Percentiles rank a stretch among this genome's conserved stretches.
Conservation (phyloP, 1,140 invertebrate species). For the Hestina assimilis region DNA sequence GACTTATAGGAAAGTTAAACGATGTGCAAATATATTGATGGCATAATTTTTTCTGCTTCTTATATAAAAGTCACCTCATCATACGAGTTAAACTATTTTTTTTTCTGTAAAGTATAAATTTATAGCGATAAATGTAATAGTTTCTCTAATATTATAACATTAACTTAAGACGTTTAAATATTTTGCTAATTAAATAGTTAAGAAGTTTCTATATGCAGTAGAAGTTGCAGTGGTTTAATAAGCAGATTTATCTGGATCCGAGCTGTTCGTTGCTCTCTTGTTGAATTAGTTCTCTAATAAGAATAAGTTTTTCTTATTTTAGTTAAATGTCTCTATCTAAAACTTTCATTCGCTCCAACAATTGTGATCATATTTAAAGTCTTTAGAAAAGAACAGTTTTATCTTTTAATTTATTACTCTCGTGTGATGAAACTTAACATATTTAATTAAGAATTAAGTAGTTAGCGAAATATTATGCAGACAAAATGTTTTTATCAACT, state of each 20-base stretch:
- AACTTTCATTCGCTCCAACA: neutral
- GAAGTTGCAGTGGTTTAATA: slow-evolving; percentile 16
- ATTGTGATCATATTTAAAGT: neutral
- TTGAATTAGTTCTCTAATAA: slow-evolving; percentile 24
- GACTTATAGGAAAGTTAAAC: too few species aligned
- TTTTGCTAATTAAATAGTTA: neutral
- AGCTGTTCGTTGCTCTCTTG: slow-evolving; percentile 8
- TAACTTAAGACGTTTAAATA: neutral
- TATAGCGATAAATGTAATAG: too few species aligned
- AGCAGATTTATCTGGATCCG: slow-evolving; percentile 19
- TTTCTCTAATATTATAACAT: too few species aligned
- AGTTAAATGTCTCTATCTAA: slow-evolving; percentile 13
- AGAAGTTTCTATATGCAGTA: slow-evolving; percentile 9
- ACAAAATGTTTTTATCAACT: too few species aligned
- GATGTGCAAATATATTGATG: too few species aligned
- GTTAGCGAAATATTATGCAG: too few species aligned
- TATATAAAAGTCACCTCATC: too few species aligned
- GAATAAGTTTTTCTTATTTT: slow-evolving; percentile 21
- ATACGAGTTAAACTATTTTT: too few species aligned
- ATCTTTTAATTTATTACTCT: neutral
- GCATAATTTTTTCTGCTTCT: too few species aligned
- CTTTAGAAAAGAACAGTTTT: neutral
- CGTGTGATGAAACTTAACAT: too few species aligned
- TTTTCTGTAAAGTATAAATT: too few species aligned
- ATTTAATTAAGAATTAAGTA: too few species aligned